Evolutionary conservation across 2,888 invertebrate species (phyloP).

Genomic region (Paralinhomoeus sp.): DNA sequence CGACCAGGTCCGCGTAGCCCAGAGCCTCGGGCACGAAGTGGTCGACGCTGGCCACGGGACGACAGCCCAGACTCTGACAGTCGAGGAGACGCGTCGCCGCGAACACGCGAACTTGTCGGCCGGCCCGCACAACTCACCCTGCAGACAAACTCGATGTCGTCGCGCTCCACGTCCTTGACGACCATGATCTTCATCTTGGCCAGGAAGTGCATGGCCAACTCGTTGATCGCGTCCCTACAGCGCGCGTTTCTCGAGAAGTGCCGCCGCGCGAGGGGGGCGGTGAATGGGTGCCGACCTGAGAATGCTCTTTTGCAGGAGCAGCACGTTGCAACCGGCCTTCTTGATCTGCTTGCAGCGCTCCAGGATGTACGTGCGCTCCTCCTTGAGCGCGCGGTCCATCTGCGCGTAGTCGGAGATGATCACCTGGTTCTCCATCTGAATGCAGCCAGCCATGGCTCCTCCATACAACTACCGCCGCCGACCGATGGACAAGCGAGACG

Average conservation of each 20-base stretch:
- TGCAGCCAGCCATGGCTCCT: too few relatives aligned
- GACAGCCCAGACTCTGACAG: slow-evolving; percentile 51
- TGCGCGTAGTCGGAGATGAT: slow-evolving; percentile 95
- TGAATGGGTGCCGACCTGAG: slow-evolving; percentile 37
- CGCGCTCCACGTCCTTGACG: slow-evolving; percentile 86
- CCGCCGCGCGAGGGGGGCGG: background rate
- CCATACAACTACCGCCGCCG: too few relatives aligned
- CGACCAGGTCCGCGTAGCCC: slow-evolving; percentile 70
- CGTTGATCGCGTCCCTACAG: slow-evolving; percentile 78
- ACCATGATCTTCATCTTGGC: slow-evolving; percentile 98
- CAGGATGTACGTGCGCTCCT: slow-evolving; percentile 86
- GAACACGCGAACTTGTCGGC: too few relatives aligned
- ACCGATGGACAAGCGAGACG: too few relatives aligned
- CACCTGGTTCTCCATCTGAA: slow-evolving; percentile 67
- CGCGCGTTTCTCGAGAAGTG: background rate
- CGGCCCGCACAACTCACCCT: slow-evolving; percentile 37
- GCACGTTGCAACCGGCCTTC: slow-evolving; percentile 87
- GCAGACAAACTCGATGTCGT: slow-evolving; percentile 90
- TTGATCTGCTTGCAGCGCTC: slow-evolving; percentile 97
- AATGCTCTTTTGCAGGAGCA: slow-evolving; percentile 64
- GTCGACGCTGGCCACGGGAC: slow-evolving; percentile 92
- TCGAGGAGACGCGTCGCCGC: too few relatives aligned
- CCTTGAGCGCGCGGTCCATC: slow-evolving; percentile 92
- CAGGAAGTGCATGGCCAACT: slow-evolving; percentile 85
- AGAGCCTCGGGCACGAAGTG: slow-evolving; percentile 81